These are phyloP conservation scores for Zaprionus gabonicus DNA, from an alignment of 1,140 invertebrate genomes.

Conservation along the genomic window DNA sequence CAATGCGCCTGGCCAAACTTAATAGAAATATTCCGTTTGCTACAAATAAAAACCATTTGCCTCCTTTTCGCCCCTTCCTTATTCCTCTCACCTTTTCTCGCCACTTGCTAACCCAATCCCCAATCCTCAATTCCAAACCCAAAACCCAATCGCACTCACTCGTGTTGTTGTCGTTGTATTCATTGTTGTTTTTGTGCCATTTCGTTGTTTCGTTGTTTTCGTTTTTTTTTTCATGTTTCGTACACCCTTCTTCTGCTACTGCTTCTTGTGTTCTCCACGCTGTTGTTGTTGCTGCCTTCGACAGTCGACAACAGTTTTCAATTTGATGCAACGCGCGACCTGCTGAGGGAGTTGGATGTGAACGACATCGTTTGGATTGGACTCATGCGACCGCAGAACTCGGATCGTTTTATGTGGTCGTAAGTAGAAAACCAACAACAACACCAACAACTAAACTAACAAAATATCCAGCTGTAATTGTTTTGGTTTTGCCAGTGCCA, in stretches of 20 bases:
- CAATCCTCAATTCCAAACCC: not conserved
- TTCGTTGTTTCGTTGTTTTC: slow-evolving; percentile 17
- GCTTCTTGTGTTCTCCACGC: slow-evolving; percentile 23
- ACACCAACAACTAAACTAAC: not conserved
- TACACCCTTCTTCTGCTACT: slow-evolving; percentile 11
- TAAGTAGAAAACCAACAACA: slow-evolving; percentile 85
- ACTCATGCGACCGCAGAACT: slow-evolving; percentile 88
- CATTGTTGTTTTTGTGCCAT: slow-evolving; percentile 24
- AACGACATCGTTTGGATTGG: slow-evolving; percentile 90
- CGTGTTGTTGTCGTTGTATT: slow-evolving; percentile 11
- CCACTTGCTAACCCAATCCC: not conserved
- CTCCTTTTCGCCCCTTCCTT: slow-evolving; percentile 10
- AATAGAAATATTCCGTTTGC: slow-evolving; percentile 66
- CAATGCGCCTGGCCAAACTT: slow-evolving; percentile 62
- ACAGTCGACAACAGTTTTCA: slow-evolving; percentile 90
- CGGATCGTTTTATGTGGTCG: slow-evolving; percentile 90
- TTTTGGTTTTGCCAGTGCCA: slow-evolving; percentile 45
- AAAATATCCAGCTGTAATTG: slow-evolving; percentile 59
- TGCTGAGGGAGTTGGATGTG: slow-evolving; percentile 90
- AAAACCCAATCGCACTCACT: not conserved
- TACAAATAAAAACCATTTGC: slow-evolving; percentile 80
- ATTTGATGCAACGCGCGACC: slow-evolving; percentile 90
- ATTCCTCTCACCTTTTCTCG: no score
- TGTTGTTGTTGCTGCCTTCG: slow-evolving; percentile 78
- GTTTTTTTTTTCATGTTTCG: slow-evolving; percentile 10